Conservation (phyloP, 1,140 invertebrate genomes). For the Drosophila dunni region DNA sequence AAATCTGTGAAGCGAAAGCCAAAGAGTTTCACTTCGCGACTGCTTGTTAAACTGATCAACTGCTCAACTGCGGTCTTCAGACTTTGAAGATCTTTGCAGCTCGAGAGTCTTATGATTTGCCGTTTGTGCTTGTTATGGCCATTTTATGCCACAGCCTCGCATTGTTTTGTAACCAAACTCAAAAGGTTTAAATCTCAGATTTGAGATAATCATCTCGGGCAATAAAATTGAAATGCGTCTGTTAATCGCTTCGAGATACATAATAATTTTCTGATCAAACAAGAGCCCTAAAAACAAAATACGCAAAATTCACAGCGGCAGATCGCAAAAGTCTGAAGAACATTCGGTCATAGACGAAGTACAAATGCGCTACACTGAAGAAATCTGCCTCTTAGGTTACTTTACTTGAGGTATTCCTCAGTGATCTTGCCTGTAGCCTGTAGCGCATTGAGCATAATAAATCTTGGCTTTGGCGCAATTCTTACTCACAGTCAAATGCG, state of each 20-base stretch:
- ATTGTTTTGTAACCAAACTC: background rate
- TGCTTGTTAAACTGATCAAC: constrained; percentile 58
- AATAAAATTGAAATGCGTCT: constrained; percentile 82
- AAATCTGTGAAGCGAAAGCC: constrained; percentile 70
- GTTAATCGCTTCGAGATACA: constrained; percentile 80
- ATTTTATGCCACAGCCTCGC: constrained; percentile 28
- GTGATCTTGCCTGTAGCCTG: background rate
- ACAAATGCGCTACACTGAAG: constrained; percentile 25
- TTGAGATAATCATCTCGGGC: constrained; percentile 74
- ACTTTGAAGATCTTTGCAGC: constrained; percentile 40
- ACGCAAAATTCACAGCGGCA: constrained; percentile 76
- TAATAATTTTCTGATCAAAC: constrained; percentile 75
- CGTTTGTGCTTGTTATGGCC: constrained; percentile 44
- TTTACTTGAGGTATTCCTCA: background rate
- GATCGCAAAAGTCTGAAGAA: background rate
- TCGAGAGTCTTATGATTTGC: constrained; percentile 76
- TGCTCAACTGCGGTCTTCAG: constrained; percentile 46
- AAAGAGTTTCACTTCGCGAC: constrained; percentile 72
- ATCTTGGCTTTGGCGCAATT: constrained; percentile 55
- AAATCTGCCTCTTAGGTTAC: background rate
- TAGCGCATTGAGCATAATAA: constrained; percentile 58
- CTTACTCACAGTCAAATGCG: constrained; percentile 60
- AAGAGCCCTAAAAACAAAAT: constrained; percentile 42
- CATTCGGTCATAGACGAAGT: constrained; percentile 7
- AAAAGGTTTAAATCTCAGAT: constrained; percentile 43